Conservation (phyloP, 2,888 invertebrate species). For the Pantelozetes paolii region DNA sequence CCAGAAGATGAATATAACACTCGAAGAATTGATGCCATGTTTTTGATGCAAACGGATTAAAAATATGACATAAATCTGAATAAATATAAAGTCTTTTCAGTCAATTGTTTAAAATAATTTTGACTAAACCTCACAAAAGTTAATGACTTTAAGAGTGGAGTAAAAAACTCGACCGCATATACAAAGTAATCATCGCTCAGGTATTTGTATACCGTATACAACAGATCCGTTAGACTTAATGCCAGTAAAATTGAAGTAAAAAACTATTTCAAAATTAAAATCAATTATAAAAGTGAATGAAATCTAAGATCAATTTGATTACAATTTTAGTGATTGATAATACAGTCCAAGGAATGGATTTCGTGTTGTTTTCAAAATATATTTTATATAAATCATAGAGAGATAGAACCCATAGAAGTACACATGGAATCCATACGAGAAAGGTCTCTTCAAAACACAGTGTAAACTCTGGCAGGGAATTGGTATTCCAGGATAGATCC, state of each 20-base stretch:
- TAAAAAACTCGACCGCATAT: conserved; percentile 35
- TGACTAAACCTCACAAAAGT: conserved; percentile 23
- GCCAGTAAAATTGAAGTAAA: not conserved
- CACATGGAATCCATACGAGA: conserved; percentile 38
- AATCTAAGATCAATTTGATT: not conserved
- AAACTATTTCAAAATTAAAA: not conserved
- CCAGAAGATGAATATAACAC: conserved; percentile 88
- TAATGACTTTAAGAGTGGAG: conserved; percentile 34
- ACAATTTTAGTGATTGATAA: conserved; percentile 31
- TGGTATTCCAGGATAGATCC: conserved; percentile 26
- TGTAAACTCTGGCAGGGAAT: conserved; percentile 37
- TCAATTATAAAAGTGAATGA: not conserved
- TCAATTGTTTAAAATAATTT: not conserved
- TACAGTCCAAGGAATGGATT: conserved; percentile 34
- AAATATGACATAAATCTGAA: conserved; percentile 5
- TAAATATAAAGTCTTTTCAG: not conserved
- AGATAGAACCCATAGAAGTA: conserved; percentile 22
- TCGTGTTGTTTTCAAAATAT: not conserved
- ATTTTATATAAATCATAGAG: conserved; percentile 20
- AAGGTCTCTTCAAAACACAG: conserved; percentile 39
- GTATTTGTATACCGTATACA: not conserved
- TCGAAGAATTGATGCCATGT: conserved; percentile 82
- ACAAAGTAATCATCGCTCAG: not conserved
- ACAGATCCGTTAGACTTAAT: conserved; percentile 2
- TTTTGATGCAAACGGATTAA: conserved; percentile 73